Conservation (phyloP, 92 coral and sea anemone genomes). For the Anthopleura xanthogrammica region DNA sequence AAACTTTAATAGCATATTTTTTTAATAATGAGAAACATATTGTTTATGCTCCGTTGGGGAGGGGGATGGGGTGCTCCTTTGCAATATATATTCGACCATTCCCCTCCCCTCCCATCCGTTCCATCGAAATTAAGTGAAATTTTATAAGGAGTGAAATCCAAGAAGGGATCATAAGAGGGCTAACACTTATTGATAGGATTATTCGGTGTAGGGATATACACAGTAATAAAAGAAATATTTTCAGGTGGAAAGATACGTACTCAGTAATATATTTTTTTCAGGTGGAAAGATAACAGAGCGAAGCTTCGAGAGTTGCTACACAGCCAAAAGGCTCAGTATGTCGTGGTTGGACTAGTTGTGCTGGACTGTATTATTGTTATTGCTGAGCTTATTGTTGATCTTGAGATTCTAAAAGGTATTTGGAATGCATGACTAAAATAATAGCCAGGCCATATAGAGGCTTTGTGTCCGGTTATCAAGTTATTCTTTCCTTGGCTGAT, state of each 20-base stretch:
- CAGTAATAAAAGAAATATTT: too few species aligned
- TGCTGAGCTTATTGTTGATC: slow-evolving; percentile 79
- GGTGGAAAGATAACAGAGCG: slow-evolving; percentile 52
- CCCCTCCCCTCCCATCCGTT: background rate
- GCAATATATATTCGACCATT: too few species aligned
- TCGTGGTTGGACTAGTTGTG: slow-evolving; percentile 65
- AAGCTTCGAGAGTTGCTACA: slow-evolving; percentile 70
- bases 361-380: slow-evolving; percentile 85
- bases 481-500: too few species aligned
- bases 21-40: background rate
- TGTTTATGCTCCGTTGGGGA: background rate
- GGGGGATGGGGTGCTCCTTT: background rate
- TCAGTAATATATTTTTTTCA: background rate
- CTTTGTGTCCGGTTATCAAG: too few species aligned
- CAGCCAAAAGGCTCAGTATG: slow-evolving; percentile 76
- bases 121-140: too few species aligned
- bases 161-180: too few species aligned
- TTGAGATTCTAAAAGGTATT: slow-evolving; percentile 69
- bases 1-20: background rate
- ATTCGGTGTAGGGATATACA: too few species aligned
- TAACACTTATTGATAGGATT: too few species aligned
- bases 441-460: too few species aligned
- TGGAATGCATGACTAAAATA: too few species aligned
- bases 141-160: too few species aligned
- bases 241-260: too few species aligned